Evolutionary conservation across 2,797 vertebrate genomes (phyloP).

Genomic region (Diplodus puntazzo): DNA sequence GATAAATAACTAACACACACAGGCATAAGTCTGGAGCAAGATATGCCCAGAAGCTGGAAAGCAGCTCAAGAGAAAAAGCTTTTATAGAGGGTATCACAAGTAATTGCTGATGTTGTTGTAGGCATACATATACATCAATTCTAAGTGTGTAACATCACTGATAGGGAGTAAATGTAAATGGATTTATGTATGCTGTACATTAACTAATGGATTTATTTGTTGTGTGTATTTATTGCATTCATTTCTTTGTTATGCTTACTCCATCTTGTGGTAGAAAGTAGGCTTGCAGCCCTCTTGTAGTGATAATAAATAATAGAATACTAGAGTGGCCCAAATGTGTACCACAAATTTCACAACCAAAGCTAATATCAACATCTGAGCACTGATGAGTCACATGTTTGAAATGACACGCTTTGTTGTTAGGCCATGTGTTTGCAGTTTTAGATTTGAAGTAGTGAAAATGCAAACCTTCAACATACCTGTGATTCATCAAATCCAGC

Average conservation of each 20-base stretch:
- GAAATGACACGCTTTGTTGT: neutral
- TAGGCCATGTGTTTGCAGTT: neutral
- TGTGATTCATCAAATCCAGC: neutral
- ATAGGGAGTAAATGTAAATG: neutral
- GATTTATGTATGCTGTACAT: neutral
- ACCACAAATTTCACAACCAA: neutral
- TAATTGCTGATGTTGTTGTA: neutral
- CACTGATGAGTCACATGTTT: neutral
- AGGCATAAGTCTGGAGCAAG: neutral
- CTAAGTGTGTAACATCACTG: neutral
- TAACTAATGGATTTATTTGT: neutral
- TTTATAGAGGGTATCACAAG: neutral
- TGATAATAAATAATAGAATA: neutral
- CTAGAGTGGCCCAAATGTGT: neutral
- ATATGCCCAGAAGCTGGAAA: neutral
- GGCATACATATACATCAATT: neutral
- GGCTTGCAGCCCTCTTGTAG: neutral
- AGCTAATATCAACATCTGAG: neutral
- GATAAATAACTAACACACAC: too few relatives aligned
- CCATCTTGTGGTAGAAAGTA: slow-evolving; percentile 67
- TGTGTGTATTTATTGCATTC: neutral
- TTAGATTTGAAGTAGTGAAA: neutral
- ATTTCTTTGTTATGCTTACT: slow-evolving; percentile 21
- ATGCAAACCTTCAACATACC: neutral
- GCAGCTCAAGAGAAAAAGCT: neutral